Conservation (phyloP, 2,113 vertebrate species). For the Halichoerus grypus region DNA sequence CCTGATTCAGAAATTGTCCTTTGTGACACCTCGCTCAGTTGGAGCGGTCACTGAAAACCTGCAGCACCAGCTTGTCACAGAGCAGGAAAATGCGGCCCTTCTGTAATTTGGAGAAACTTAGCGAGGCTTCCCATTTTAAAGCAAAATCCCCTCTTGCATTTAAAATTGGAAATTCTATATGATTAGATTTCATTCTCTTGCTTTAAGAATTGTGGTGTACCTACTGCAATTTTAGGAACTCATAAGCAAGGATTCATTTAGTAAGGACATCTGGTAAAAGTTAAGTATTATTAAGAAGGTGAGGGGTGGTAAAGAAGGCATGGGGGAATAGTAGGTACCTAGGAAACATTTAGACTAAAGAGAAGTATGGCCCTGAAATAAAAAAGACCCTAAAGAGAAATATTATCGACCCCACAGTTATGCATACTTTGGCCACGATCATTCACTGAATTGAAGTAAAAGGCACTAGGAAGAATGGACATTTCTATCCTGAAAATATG, state of each 20-base stretch:
- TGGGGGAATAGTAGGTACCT: neutral
- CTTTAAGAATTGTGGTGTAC: neutral
- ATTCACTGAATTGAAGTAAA: neutral
- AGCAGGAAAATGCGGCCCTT: neutral
- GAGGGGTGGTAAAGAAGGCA: neutral
- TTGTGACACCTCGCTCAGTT: neutral
- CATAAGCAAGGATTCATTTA: conserved; percentile 23
- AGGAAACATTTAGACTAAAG: neutral
- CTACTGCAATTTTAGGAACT: neutral
- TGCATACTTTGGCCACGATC: neutral
- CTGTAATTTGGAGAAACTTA: neutral
- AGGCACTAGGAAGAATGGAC: neutral
- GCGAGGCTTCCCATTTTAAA: neutral
- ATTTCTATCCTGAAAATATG: neutral
- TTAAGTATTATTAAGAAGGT: neutral
- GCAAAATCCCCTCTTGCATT: neutral
- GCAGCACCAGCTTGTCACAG: neutral
- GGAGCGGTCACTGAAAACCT: neutral
- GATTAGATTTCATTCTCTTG: neutral
- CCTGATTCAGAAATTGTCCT: neutral
- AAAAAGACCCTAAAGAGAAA: neutral
- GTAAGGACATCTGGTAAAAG: neutral
- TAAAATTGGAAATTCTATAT: neutral
- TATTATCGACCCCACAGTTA: neutral
- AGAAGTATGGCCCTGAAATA: neutral